A percentile compares a stretch with the other conserved stretches of the same genome.
Evolutionary conservation across 2,888 invertebrate genomes (phyloP).

Genomic region (Microplitis manilae): DNA sequence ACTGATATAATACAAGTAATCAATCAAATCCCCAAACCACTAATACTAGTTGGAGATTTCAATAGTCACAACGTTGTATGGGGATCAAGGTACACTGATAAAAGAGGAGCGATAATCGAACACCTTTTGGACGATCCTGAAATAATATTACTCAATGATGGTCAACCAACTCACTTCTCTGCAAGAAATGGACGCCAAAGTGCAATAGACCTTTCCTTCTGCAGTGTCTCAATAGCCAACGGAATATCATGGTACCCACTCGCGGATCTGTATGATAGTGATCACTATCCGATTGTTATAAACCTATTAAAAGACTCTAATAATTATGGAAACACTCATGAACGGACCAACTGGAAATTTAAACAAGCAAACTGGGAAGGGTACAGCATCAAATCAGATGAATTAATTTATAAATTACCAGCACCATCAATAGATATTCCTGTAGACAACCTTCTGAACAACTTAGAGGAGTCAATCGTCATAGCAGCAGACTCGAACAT

Average conservation of each 20-base stretch:
- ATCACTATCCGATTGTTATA: slow-evolving; percentile 45
- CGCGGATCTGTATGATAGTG: slow-evolving; percentile 31
- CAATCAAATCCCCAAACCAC: slow-evolving; percentile 51
- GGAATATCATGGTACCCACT: slow-evolving; percentile 13
- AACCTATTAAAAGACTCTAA: not conserved
- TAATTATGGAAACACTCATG: not conserved
- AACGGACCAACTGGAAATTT: slow-evolving; percentile 40
- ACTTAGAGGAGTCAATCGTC: not conserved
- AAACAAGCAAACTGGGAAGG: slow-evolving; percentile 44
- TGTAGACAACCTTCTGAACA: not conserved
- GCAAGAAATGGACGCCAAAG: slow-evolving; percentile 27
- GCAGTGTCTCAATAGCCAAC: slow-evolving; percentile 6
- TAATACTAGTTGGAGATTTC: slow-evolving; percentile 53
- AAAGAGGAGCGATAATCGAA: slow-evolving; percentile 24
- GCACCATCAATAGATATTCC: not conserved
- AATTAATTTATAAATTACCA: not conserved
- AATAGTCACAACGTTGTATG: slow-evolving; percentile 50
- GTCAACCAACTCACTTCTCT: slow-evolving; percentile 46
- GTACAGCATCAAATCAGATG: not conserved
- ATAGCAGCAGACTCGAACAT: not conserved
- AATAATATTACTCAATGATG: slow-evolving; percentile 39
- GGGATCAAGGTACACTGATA: slow-evolving; percentile 45
- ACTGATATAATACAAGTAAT: slow-evolving; percentile 43
- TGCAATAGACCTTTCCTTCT: slow-evolving; percentile 41
- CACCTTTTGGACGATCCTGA: slow-evolving; percentile 38